phyloP scores from a whole-genome alignment of 2,113 vertebrate species.

The Aphyosemion australe region DNA sequence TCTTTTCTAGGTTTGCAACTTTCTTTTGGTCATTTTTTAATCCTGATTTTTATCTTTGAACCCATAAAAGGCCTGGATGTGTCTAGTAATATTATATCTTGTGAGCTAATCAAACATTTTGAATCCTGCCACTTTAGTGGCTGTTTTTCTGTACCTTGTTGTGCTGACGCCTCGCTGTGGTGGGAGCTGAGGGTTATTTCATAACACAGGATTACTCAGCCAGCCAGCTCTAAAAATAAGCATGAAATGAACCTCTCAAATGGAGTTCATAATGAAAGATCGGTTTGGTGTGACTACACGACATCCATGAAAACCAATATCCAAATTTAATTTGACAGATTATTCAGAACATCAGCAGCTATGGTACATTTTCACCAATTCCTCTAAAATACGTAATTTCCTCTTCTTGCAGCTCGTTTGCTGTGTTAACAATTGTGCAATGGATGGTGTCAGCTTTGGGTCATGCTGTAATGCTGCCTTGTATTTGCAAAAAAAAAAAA shows the following conservation, averaged over 20 bases:
- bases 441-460: conserved; percentile 7
- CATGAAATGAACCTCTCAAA: conserved; percentile 72
- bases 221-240: conserved; percentile 70
- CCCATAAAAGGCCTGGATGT: neutral
- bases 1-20: conserved; percentile 3
- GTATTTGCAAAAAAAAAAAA: no score
- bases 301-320: conserved; percentile 68
- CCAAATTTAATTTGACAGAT: conserved; percentile 67
- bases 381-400: conserved; percentile 34
- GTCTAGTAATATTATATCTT: conserved; percentile 5
- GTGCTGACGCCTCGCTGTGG: conserved; percentile 62
- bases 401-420: conserved; percentile 28
- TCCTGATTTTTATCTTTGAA: neutral
- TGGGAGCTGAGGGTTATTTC: conserved; percentile 69
- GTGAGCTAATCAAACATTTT: conserved; percentile 12
- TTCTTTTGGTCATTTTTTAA: neutral
- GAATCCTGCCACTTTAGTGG: conserved; percentile 31
- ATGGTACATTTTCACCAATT: conserved; percentile 38
- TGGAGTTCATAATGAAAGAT: conserved; percentile 69
- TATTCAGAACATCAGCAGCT: conserved; percentile 53
- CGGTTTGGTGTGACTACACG: conserved; percentile 54
- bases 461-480: neutral
- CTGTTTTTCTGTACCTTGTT: conserved; percentile 59
- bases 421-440: conserved; percentile 1
- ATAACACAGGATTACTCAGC: conserved; percentile 72